A percentile compares a stretch with the other conserved stretches of the same genome.
phyloP scores from a whole-genome alignment of 2,888 invertebrate genomes.

The Hybos culiciformis region DNA sequence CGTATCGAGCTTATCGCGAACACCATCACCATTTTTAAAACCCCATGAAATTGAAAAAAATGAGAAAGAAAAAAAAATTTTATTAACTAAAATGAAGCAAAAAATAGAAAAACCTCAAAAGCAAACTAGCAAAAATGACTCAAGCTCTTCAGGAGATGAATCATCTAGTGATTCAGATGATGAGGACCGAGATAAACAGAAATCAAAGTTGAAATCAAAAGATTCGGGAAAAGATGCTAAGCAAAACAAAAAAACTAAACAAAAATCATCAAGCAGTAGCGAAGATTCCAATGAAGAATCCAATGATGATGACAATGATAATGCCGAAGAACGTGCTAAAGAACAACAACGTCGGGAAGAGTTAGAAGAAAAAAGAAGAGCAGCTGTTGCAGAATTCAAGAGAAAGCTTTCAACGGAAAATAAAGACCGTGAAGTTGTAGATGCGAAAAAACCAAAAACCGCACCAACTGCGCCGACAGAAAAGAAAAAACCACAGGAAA shows the following conservation, averaged over 20 bases:
- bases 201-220: conserved; percentile 18
- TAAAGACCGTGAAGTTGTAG: neutral
- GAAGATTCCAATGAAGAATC: conserved; percentile 24
- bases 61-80: conserved; percentile 13
- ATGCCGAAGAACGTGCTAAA: neutral
- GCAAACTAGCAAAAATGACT: conserved; percentile 34
- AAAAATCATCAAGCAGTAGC: conserved; percentile 33
- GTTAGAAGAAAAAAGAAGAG: conserved; percentile 23
- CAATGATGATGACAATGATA: conserved; percentile 17
- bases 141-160: conserved; percentile 35
- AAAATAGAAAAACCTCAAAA: conserved; percentile 16
- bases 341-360: neutral
- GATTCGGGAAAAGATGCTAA: conserved; percentile 14
- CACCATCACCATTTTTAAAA: conserved; percentile 71
- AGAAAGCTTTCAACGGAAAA: conserved; percentile 10
- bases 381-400: conserved; percentile 26
- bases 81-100: neutral
- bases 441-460: neutral
- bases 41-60: conserved; percentile 30
- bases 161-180: conserved; percentile 38
- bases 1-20: conserved; percentile 67
- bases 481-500: no score
- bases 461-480: no score
- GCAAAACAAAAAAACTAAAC: conserved; percentile 40
- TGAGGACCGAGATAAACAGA: conserved; percentile 16